Evolutionary conservation across 1,140 invertebrate species (phyloP).

Genomic region (Pseudoatta argentina): DNA sequence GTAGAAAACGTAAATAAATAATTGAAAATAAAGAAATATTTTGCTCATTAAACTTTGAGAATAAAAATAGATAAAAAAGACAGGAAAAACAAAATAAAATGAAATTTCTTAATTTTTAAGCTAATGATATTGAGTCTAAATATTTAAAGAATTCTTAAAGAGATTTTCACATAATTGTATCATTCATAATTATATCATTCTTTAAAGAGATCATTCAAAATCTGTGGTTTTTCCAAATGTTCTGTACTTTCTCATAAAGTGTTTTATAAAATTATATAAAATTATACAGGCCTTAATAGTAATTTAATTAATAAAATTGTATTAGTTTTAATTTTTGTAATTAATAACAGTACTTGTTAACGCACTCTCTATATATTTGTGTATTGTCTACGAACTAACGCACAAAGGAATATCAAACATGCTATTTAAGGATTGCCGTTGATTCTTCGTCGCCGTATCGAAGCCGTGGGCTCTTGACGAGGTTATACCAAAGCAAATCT

Average conservation of each 20-base stretch:
- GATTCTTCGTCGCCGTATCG: slow-evolving; percentile 38
- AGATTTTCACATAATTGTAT: neutral
- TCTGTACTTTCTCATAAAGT: neutral
- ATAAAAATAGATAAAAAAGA: neutral
- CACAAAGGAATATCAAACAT: neutral
- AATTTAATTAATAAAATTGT: slow-evolving; percentile 7
- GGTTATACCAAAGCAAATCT: slow-evolving; percentile 65
- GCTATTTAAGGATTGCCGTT: slow-evolving; percentile 19
- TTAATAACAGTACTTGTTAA: neutral
- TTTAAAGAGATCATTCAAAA: neutral
- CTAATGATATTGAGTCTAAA: neutral
- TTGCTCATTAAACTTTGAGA: neutral
- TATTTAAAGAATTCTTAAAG: neutral
- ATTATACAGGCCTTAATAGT: neutral
- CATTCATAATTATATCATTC: neutral
- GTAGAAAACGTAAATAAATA: neutral
- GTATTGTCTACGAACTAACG: neutral
- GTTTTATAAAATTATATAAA: neutral
- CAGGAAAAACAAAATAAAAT: neutral
- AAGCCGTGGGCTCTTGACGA: slow-evolving; percentile 51
- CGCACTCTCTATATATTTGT: neutral
- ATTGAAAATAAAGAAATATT: neutral
- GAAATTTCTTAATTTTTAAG: neutral
- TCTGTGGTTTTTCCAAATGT: neutral
- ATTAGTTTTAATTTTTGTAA: neutral